Conservation (phyloP, 1,140 invertebrate genomes). For the Heterodera schachtii region DNA sequence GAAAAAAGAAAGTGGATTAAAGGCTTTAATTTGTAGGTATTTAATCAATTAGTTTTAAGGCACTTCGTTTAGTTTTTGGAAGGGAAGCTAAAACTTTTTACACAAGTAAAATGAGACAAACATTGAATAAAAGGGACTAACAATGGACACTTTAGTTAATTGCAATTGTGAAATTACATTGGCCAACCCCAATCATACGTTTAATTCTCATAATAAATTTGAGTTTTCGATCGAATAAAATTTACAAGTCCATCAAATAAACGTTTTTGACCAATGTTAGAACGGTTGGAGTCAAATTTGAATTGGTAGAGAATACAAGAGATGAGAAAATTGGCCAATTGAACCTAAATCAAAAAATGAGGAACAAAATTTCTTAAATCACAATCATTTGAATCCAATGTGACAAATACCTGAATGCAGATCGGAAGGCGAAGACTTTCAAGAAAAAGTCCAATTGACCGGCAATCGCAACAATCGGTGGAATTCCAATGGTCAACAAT, state of each 20-base stretch:
- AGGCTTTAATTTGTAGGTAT: too few relatives aligned
- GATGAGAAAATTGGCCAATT: constrained; percentile 13
- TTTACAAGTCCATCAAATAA: not conserved
- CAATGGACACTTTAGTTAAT: too few relatives aligned
- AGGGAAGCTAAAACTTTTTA: too few relatives aligned
- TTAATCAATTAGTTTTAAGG: too few relatives aligned
- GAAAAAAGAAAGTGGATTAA: too few relatives aligned
- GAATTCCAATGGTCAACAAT: not conserved
- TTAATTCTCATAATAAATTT: too few relatives aligned
- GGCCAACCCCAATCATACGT: too few relatives aligned
- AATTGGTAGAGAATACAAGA: constrained; percentile 8
- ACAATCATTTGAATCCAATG: not conserved
- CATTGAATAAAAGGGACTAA: too few relatives aligned
- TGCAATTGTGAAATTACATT: too few relatives aligned
- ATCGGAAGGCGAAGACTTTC: not conserved
- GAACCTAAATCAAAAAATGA: not conserved
- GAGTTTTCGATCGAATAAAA: not conserved
- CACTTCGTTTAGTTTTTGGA: too few relatives aligned
- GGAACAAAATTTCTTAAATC: not conserved
- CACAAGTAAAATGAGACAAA: too few relatives aligned
- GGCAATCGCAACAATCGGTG: not conserved
- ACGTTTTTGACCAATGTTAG: not conserved
- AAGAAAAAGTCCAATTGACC: not conserved
- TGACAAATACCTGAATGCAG: not conserved
- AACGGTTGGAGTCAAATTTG: not conserved